Evolutionary conservation across 2,797 vertebrate species (phyloP).

Genomic region (Mionectes olivaceus): DNA sequence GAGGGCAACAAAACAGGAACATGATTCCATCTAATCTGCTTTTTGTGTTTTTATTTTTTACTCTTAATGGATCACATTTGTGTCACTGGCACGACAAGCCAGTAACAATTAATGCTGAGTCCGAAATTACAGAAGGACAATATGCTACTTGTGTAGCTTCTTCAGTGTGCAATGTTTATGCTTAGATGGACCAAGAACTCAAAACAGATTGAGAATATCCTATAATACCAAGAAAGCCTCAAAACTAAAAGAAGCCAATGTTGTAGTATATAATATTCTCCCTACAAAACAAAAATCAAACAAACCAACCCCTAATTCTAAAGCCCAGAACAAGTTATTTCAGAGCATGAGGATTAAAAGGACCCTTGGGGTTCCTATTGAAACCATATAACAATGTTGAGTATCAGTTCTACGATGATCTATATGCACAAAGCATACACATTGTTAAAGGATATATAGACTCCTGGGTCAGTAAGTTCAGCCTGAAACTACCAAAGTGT

Average conservation of each 20-base stretch:
- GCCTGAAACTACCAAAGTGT: neutral
- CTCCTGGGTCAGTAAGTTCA: neutral
- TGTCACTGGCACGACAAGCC: neutral
- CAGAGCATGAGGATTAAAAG: neutral
- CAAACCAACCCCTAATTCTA: neutral
- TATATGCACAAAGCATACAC: neutral
- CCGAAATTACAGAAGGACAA: neutral
- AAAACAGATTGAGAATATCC: neutral
- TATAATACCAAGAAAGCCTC: neutral
- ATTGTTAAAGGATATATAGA: conserved; percentile 19
- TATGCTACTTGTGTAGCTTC: neutral
- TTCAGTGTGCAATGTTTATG: neutral
- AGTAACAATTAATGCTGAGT: neutral
- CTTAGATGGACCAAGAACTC: neutral
- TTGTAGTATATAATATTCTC: neutral
- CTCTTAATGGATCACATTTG: neutral
- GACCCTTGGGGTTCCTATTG: neutral
- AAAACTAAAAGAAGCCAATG: neutral
- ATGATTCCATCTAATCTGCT: neutral
- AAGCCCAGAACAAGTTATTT: neutral
- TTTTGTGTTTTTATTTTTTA: neutral
- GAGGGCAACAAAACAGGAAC: neutral
- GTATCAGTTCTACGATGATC: neutral
- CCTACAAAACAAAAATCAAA: neutral
- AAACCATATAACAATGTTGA: neutral